Evolutionary conservation across 2,888 invertebrate genomes (phyloP), one percentile per base, ranked within the genome.

Genomic region (Tigriopus californicus): DNA sequence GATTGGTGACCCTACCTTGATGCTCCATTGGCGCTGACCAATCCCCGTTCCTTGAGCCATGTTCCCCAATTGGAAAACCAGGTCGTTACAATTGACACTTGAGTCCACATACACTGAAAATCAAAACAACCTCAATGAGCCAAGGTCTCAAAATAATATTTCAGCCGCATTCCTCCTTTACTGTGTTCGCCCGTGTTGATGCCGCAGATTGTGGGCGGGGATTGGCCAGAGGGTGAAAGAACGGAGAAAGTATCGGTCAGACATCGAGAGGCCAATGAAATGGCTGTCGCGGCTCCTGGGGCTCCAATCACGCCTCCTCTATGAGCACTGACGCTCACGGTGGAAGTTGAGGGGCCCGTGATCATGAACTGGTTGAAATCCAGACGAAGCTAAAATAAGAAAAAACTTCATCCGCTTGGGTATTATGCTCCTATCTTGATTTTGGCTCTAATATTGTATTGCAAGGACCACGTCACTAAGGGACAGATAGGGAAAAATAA

Each of bases 71-170:
- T 33, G 33, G 33, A 56, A 56, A 5, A 33, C 56, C 15, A 56
- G 20, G 44, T 56, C 56, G 44, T 44, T 56, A 22, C 56, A 56
- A 13, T 5, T 18, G 18, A 44, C 56, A 12, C 44, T 5, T 11
- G 42, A 18, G 24, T 56, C 44, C 15, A 42, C 44, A 56, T 22
- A 56, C 56, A 56, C 56, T 56, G 15, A 18, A 56, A 56, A 42
- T n/a, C 13, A 54, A 4, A 41, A 40, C 11, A 25, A 18, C 33
- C 33, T 33, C 33, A 33, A 8, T 33, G 33, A 33, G 8, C 33
- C 33, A 33, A 5, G 33, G 8, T 33, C 33, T 33, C 33, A 33
- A 33, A 8, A 8, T 5, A 33, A 33, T 33, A n/a, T 33, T 33
- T 5, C 8, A 33, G 3, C 33, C 3, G 8, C 8, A 33, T 33